Evolutionary conservation across 1,140 invertebrate genomes (phyloP).

Genomic region (Lordiphosa collinella): DNA sequence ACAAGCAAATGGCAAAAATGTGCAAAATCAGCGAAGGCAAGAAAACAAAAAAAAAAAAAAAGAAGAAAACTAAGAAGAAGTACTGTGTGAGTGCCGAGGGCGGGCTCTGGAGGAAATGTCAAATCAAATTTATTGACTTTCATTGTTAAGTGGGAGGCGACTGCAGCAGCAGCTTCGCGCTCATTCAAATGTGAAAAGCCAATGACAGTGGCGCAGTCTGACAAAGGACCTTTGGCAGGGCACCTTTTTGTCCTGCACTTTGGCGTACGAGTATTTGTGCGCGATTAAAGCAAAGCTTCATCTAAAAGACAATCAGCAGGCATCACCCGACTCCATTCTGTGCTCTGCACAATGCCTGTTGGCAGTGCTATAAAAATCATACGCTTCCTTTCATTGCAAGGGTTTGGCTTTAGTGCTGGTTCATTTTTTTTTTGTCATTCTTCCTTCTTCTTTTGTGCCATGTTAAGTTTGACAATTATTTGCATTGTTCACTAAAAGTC

Average conservation of each 20-base stretch:
- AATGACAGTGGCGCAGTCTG: constrained; percentile 49
- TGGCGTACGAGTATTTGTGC: constrained; percentile 46
- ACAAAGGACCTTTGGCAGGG: constrained; percentile 26
- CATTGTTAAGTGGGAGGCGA: constrained; percentile 49
- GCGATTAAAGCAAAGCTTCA: constrained; percentile 63
- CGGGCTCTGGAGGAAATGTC: constrained; percentile 54
- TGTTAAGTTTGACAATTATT: constrained; percentile 74
- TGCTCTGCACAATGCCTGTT: constrained; percentile 52
- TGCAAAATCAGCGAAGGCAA: constrained; percentile 61
- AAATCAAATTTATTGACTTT: constrained; percentile 78
- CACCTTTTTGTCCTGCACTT: constrained; percentile 53
- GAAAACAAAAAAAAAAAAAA: neutral
- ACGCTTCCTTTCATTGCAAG: constrained; percentile 54
- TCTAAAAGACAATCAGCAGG: constrained; percentile 22
- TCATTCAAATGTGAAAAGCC: constrained; percentile 77
- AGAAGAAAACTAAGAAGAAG: constrained; percentile 1
- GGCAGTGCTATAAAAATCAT: constrained; percentile 67
- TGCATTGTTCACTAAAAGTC: constrained; percentile 70
- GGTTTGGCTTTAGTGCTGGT: constrained; percentile 8
- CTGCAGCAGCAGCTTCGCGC: constrained; percentile 32
- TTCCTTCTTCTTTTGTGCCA: constrained; percentile 39
- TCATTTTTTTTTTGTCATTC: constrained; percentile 12
- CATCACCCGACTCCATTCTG: constrained; percentile 5
- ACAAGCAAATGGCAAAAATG: constrained; percentile 47
- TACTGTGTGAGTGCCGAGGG: constrained; percentile 8